Base-by-base conservation (phyloP, 2,888 invertebrate genomes). In the Cryptocephalus moraei region DNA sequence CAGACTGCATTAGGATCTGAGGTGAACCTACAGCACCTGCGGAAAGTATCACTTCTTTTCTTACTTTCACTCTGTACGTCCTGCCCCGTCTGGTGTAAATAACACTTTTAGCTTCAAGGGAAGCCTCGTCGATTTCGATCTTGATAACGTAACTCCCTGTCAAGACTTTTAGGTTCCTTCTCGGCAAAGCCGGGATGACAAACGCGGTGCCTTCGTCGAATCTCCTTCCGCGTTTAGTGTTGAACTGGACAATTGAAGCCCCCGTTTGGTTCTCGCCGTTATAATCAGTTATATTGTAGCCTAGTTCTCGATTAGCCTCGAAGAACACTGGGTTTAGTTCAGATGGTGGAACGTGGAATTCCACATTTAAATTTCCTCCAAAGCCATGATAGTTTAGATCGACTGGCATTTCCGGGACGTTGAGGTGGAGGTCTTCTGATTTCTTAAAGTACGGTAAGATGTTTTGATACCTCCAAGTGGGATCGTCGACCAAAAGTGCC, bases 21-120 rank as follows among this genome's bases (percentile, higher is more conserved):
- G 91, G 87, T 1, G 88, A 85, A 50, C 85, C 86, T 31, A 91
- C 80, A 1, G 84, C 72, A 8, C 91, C 91, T 0, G 87, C 87
- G 9, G 83, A 79, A n/a, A 91, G 67, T 44, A 91, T 77, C 1
- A 91, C 77, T 68, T 87, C 90, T 53, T 81, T 85, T 8, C 72
- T 75, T 4, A 86, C 86, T 8, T 68, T 64, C 1, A 73, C 74
- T 9, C 64, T 56, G 49, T 69, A 79, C 53, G 73, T 73, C 60
- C 62, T 69, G 11, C 75, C 75, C 49, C 77, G 71, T 62, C 82
- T 82, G 1, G 73, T 58, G 58, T 48, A 50, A 22, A 46, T 41
- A 0, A 88, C 82, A 0, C 84, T 86, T 1, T 67, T 67, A 0
- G 81, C 81, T 9, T 64, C 64, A 60, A 78, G 82, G 1, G 36